A percentile compares a stretch with the other conserved stretches of the same genome.
These are phyloP conservation scores for Abramis brama DNA, from an alignment of 2,113 vertebrate species.

Conservation along the genomic window DNA sequence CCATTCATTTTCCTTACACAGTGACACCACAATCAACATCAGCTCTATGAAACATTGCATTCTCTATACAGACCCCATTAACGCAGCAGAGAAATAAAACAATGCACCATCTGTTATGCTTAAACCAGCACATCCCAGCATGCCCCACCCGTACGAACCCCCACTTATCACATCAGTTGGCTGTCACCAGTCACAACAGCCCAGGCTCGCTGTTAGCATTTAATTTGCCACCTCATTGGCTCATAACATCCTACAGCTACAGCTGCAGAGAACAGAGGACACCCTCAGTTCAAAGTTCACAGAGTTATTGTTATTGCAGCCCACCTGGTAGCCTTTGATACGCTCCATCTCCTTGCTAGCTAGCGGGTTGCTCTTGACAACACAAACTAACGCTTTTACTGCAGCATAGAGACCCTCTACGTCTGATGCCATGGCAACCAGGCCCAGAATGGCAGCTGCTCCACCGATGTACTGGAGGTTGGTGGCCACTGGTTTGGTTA, in stretches of 20 bases:
- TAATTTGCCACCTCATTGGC: slow-evolving; percentile 31
- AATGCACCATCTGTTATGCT: slow-evolving; percentile 14
- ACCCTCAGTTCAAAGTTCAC: slow-evolving; percentile 1
- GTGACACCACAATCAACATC: slow-evolving; percentile 12
- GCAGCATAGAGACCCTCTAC: slow-evolving; percentile 97
- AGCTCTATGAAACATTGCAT: slow-evolving; percentile 11
- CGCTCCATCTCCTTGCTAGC: slow-evolving; percentile 99
- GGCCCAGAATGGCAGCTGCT: slow-evolving; percentile 93
- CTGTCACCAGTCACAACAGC: slow-evolving; percentile 6
- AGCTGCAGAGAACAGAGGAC: slow-evolving; percentile 1
- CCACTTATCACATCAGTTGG: slow-evolving; percentile 23
- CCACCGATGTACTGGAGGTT: slow-evolving; percentile 96
- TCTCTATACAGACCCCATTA: slow-evolving; percentile 2
- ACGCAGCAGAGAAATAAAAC: slow-evolving; percentile 23
- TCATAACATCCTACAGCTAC: background rate
- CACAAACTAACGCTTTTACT: slow-evolving; percentile 96
- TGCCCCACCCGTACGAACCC: background rate
- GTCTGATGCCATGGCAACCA: slow-evolving; percentile 98
- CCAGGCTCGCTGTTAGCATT: slow-evolving; percentile 3
- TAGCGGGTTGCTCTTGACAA: slow-evolving; percentile 95
- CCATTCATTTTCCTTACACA: slow-evolving; percentile 5
- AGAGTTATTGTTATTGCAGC: slow-evolving; percentile 25
- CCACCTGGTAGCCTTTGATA: slow-evolving; percentile 96
- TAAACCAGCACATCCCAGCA: slow-evolving; percentile 19
- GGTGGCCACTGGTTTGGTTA: slow-evolving; percentile 94